A percentile compares a stretch with the other conserved stretches of the same genome.
Evolutionary conservation across 1,140 invertebrate species (phyloP).

Genomic region (Conus ventricosus): DNA sequence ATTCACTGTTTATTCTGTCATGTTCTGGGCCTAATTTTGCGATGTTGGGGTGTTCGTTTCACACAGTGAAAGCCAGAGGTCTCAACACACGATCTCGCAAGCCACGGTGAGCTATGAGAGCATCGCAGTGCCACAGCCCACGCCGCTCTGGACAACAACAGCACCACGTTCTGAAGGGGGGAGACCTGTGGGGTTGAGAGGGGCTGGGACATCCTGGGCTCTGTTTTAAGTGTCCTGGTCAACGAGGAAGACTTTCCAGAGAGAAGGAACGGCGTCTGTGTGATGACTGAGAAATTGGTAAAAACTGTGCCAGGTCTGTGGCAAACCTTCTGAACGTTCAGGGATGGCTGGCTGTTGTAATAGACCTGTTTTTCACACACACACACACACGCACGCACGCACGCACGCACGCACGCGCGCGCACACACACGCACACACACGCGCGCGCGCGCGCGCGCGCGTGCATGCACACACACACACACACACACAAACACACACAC

Average conservation of each 20-base stretch:
- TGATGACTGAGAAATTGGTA: too few relatives aligned
- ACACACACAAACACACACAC: slow-evolving; percentile 24
- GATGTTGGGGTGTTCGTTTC: not conserved
- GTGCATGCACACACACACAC: slow-evolving; percentile 20
- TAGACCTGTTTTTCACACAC: not conserved
- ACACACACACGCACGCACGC: slow-evolving; percentile 1
- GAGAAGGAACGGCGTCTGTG: too few relatives aligned
- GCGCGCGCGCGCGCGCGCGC: not conserved
- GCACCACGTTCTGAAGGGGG: not conserved
- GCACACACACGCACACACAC: slow-evolving; percentile 16
- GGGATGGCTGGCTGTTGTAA: too few relatives aligned
- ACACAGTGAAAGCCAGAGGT: not conserved
- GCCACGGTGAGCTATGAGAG: slow-evolving; percentile 19
- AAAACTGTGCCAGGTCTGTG: too few relatives aligned
- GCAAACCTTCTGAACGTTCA: too few relatives aligned
- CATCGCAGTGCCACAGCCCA: not conserved
- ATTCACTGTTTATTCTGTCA: too few relatives aligned
- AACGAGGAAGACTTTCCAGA: too few relatives aligned
- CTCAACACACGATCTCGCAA: not conserved
- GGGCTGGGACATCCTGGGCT: too few relatives aligned
- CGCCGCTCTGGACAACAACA: not conserved
- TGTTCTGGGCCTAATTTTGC: too few relatives aligned
- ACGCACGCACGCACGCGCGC: not conserved
- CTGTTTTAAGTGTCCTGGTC: too few relatives aligned
- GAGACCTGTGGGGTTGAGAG: too few relatives aligned